Evolutionary conservation across 2,888 invertebrate genomes (phyloP).

Genomic region (Drosophila dives): DNA sequence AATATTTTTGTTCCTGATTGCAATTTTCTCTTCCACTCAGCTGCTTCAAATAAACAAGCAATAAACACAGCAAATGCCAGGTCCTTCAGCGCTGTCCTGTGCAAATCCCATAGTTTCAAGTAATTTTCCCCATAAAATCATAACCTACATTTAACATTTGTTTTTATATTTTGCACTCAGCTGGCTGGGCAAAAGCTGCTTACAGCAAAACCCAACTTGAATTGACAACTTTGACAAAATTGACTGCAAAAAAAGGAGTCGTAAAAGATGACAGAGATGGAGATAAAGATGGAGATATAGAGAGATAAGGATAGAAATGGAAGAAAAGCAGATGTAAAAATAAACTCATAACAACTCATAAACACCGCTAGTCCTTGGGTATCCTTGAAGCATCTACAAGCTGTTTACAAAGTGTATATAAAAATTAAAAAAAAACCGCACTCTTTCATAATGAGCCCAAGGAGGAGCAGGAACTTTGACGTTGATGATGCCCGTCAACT

Average conservation of each 20-base stretch:
- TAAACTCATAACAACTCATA: slow-evolving; percentile 73
- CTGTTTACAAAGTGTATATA: slow-evolving; percentile 36
- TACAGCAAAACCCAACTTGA: slow-evolving; percentile 54
- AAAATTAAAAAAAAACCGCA: slow-evolving; percentile 59
- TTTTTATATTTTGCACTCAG: slow-evolving; percentile 35
- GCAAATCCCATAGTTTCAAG: slow-evolving; percentile 5
- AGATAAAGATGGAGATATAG: background rate
- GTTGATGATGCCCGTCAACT: slow-evolving; percentile 19
- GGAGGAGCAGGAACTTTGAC: slow-evolving; percentile 6
- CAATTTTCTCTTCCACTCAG: slow-evolving; percentile 24
- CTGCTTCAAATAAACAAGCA: slow-evolving; percentile 7
- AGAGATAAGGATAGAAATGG: background rate
- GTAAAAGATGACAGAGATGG: slow-evolving; percentile 6
- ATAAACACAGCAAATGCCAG: background rate
- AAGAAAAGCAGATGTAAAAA: slow-evolving; percentile 37
- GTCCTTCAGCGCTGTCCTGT: background rate
- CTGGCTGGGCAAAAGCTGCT: slow-evolving; percentile 62
- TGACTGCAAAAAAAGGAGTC: slow-evolving; percentile 58
- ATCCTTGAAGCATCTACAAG: slow-evolving; percentile 35
- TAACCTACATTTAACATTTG: slow-evolving; percentile 56
- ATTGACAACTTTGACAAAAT: slow-evolving; percentile 81
- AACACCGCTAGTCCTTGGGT: slow-evolving; percentile 71
- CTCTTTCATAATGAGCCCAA: slow-evolving; percentile 53
- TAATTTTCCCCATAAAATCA: slow-evolving; percentile 34
- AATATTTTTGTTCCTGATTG: slow-evolving; percentile 26